Base-by-base conservation (phyloP, 1,140 invertebrate genomes). In the Sycobia sp. region DNA sequence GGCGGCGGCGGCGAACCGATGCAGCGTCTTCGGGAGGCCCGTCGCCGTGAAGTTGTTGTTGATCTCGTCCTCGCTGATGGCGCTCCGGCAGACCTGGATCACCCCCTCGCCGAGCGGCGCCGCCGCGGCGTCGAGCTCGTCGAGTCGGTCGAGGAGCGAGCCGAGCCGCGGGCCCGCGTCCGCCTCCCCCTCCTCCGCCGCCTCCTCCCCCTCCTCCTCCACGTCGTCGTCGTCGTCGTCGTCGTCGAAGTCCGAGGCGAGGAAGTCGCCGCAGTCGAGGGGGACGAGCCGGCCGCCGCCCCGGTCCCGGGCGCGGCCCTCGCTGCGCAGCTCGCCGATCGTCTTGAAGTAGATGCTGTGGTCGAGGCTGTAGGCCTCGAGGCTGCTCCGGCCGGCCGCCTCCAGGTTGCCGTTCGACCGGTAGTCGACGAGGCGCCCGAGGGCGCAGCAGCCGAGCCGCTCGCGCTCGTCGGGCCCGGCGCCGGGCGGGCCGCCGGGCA, bases 331-430 rank as follows among this genome's bases (percentile, higher is more conserved):
- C 27, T 80, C 80, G 0, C 79, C 80, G 10, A 82, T 71, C 0
- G 78, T 82, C 63, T 82, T 80, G 51, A 82, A 82, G 27, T 82
- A 82, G 41, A 82, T 81, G 32, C 80, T 82, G 47, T 81, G 79
- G 38, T 82, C 80, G 54, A 79, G 77, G 13, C 76, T 73, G 27
- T 79, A 81, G 2, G 64, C 74, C 53, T 82, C 75, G 34, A 81
- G 56, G 23, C 79, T 81, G 5, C 64, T 73, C n/a, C n/a, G n/a
- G n/a, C n/a, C n/a, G n/a, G n/a, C n/a, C 36, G 68, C 80, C 14
- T 82, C 78, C 23, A 82, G 55, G 38, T 74, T 71, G 5, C 59
- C 72, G 57, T 75, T 78, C 1, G 79, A 80, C 36, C 78, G 75
- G 16, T 82, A 82, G 47, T 77, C 75, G n/a, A n/a, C n/a, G 3